Evolutionary conservation across 2,113 vertebrate species (phyloP).

Genomic region (Gadus chalcogrammus): DNA sequence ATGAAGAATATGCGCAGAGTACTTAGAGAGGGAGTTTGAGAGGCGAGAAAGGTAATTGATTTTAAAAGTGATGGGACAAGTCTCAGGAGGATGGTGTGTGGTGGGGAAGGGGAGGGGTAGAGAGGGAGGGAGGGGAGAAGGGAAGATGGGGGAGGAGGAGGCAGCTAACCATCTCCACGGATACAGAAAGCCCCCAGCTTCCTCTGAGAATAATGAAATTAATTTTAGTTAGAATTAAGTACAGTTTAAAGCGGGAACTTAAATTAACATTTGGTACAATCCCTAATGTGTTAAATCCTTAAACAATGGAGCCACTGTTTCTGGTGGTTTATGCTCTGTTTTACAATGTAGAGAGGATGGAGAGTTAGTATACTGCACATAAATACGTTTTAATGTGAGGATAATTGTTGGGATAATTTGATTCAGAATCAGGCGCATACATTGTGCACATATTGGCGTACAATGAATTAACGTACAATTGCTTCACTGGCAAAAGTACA

Average conservation of each 20-base stretch:
- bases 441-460: too few relatives aligned
- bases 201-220: slow-evolving; percentile 66
- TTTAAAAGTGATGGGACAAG: slow-evolving; percentile 72
- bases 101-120: too few relatives aligned
- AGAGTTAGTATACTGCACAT: too few relatives aligned
- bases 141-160: slow-evolving; percentile 22
- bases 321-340: background rate
- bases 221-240: slow-evolving; percentile 63
- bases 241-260: slow-evolving; percentile 61
- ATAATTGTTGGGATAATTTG: too few relatives aligned
- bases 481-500: too few relatives aligned
- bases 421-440: too few relatives aligned
- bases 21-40: slow-evolving; percentile 63
- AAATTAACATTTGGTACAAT: slow-evolving; percentile 62
- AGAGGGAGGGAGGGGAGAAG: too few relatives aligned
- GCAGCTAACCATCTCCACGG: slow-evolving; percentile 59
- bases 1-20: slow-evolving; percentile 70
- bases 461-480: too few relatives aligned
- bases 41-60: slow-evolving; percentile 74
- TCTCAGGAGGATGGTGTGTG: slow-evolving; percentile 50
- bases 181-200: slow-evolving; percentile 58
- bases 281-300: slow-evolving; percentile 58
- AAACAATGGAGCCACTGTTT: background rate
- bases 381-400: too few relatives aligned
- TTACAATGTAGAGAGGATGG: too few relatives aligned